These are phyloP conservation scores for Ametastegia equiseti DNA, from an alignment of 2,888 invertebrate species.

Conservation along the genomic window DNA sequence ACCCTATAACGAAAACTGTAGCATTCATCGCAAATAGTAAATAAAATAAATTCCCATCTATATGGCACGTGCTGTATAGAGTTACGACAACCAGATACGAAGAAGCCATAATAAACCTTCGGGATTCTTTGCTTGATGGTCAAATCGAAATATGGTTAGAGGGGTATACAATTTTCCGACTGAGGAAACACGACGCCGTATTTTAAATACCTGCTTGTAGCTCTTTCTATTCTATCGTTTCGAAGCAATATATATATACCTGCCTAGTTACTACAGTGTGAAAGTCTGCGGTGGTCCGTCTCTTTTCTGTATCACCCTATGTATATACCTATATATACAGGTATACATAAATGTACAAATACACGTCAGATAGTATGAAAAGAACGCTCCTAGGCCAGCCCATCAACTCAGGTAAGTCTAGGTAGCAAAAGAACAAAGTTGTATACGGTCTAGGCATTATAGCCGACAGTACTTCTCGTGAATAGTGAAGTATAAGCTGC, in stretches of 20 bases:
- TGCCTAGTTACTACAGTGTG: background rate
- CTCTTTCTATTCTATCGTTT: slow-evolving; percentile 1
- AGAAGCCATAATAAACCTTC: background rate
- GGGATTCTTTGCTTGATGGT: background rate
- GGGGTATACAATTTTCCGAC: background rate
- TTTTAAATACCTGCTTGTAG: background rate
- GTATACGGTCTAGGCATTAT: no score
- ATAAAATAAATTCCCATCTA: background rate
- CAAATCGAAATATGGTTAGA: background rate
- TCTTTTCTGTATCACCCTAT: background rate
- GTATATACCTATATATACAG: background rate
- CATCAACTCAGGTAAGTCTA: slow-evolving; percentile 31
- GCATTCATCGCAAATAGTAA: background rate
- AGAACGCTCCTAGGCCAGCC: background rate
- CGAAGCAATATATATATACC: background rate
- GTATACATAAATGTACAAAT: no score
- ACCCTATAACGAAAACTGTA: background rate
- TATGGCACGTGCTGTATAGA: background rate
- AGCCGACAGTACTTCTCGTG: background rate
- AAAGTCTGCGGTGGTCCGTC: background rate
- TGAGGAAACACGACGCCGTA: background rate
- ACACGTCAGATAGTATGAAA: background rate
- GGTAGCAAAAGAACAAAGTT: background rate
- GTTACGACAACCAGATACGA: background rate
- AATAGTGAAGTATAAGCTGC: background rate